phyloP scores from a whole-genome alignment of 2,113 vertebrate genomes.

The Lasiurus borealis region DNA sequence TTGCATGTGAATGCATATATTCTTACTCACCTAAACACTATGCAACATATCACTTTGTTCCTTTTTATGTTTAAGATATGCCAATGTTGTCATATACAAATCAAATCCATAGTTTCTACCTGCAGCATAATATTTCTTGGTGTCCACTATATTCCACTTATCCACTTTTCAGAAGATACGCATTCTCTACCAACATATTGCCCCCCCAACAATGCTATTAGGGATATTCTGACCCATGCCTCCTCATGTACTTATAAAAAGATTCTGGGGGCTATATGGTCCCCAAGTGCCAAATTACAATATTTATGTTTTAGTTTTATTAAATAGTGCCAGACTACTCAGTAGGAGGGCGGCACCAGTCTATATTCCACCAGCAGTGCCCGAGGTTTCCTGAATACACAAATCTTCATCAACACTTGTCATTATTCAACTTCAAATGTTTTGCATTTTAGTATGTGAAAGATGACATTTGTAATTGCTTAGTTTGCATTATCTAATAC shows the following conservation, averaged over 20 bases:
- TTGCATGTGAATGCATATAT: neutral
- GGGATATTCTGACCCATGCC: neutral
- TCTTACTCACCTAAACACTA: conserved; percentile 13
- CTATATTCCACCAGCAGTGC: neutral
- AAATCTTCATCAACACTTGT: neutral
- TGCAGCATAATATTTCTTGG: neutral
- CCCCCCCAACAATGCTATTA: neutral
- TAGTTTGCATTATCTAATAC: conserved; percentile 14
- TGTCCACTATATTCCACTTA: neutral
- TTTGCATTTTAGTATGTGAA: neutral
- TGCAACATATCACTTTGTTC: neutral
- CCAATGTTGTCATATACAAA: neutral
- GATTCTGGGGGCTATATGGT: neutral
- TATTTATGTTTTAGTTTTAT: neutral
- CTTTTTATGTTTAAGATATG: neutral
- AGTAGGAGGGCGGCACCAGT: neutral
- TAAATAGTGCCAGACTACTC: neutral
- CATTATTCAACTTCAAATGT: neutral
- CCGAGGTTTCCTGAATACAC: neutral
- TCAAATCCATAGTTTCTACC: neutral
- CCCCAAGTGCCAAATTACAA: neutral
- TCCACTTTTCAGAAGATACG: neutral
- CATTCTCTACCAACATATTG: neutral
- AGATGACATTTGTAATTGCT: neutral
- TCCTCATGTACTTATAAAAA: neutral